A percentile compares a stretch with the other conserved stretches of the same genome.
These are phyloP conservation scores for Lineus longissimus DNA, from an alignment of 1,140 invertebrate genomes.

Conservation along the genomic window DNA sequence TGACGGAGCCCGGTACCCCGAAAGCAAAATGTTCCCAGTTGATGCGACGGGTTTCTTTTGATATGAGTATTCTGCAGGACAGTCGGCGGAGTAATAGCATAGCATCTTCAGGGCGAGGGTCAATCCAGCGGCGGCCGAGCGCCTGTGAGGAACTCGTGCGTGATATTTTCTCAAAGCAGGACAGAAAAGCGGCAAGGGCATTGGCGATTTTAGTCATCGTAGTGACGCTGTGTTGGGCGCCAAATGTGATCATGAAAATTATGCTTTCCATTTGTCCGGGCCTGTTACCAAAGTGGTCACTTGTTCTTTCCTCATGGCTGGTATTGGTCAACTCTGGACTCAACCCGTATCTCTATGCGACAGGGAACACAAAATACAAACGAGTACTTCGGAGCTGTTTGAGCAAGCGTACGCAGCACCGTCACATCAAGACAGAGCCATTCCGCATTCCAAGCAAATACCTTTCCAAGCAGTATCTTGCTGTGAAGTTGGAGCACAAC, in stretches of 20 bases:
- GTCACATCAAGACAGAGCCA: no score
- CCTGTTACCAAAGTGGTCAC: not conserved
- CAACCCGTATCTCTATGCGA: constrained; percentile 5
- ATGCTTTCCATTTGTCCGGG: not conserved
- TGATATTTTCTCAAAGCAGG: constrained; percentile 2
- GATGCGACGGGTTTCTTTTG: not conserved
- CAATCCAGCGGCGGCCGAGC: not conserved
- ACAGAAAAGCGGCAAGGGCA: not conserved
- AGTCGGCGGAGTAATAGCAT: not conserved
- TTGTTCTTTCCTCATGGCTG: not conserved
- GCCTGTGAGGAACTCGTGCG: not conserved
- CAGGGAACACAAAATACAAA: not conserved
- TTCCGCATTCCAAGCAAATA: no score
- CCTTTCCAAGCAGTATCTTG: no score
- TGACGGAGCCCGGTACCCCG: not conserved
- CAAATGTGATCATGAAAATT: not conserved
- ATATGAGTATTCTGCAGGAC: not conserved
- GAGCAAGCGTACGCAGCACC: not conserved
- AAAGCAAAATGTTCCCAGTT: not conserved
- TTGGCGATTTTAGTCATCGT: constrained; percentile 1
- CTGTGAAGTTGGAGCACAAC: no score
- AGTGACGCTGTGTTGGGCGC: constrained; percentile 4
- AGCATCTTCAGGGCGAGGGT: not conserved
- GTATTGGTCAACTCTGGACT: not conserved
- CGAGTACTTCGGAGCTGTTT: not conserved